Base-by-base conservation (phyloP, 2,113 vertebrate species). In the Microcebus lehilahytsara region DNA sequence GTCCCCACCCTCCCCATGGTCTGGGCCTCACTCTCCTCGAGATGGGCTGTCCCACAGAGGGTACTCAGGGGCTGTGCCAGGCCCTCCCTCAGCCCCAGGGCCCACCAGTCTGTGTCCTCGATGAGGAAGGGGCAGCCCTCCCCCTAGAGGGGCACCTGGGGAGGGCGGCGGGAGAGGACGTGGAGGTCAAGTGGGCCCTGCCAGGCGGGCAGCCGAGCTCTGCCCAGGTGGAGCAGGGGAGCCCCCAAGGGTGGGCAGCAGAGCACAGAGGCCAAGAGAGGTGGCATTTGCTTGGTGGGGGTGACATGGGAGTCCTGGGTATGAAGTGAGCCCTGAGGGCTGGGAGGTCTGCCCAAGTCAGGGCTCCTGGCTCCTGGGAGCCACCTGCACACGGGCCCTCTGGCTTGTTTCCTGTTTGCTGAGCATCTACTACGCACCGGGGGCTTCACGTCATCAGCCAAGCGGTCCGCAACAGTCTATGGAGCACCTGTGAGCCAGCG, bases 371-470 rank as follows among this genome's bases (percentile, higher is more conserved):
- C 81, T 84, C 62, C 88, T 3, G 7, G 23, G 32, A 30, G 7
- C 40, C 32, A 0, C 9, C 11, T 23, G 1, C 0, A 9, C 4
- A 9, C 58, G 13, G 13, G 62, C 13, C 72, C 40, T 0, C 42
- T 23, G 56, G 25, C 53, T 83, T 9, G 34, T 30, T 89, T 85
- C 71, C 27, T 6, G 8, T 51, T 23, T 34, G 9, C 10, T 23
- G 46, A 23, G 40, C 8, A 6, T 19, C 42, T 34, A 12, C 14
- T 19, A 6, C 12, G 4, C 2, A n/a, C 79, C 13, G 56, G n/a
- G 66, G 8, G 42, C 17, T 13, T 78, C 22, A 11, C 3, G 3
- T 7, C 30, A 16, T 17, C 67, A 37, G 49, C 32, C 19, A 12
- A 7, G 1, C 1, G 1, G 79, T 11, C 32, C 23, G n/a, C 51